These are phyloP conservation scores for Zosterops borbonicus DNA, from an alignment of 2,113 vertebrate species.

Conservation along the genomic window DNA sequence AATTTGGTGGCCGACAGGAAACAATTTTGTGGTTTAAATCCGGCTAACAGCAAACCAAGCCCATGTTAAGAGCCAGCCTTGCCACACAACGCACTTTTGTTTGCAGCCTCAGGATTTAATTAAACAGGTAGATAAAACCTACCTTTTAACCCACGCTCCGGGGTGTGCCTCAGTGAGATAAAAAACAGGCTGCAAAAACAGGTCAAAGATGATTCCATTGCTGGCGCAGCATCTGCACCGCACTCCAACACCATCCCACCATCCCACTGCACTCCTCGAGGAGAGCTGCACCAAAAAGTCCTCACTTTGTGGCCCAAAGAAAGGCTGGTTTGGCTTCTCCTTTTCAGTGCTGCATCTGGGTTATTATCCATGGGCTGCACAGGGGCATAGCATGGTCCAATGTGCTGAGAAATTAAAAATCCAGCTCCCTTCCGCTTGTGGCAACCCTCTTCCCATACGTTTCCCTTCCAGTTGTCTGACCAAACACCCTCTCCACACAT, in stretches of 20 bases:
- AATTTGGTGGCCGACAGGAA: slow-evolving; percentile 7
- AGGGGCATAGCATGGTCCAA: fast-evolving
- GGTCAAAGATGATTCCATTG: neutral
- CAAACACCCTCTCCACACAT: neutral
- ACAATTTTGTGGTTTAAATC: slow-evolving; percentile 33
- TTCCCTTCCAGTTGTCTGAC: neutral
- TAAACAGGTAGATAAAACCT: slow-evolving; percentile 17
- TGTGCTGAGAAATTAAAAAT: neutral
- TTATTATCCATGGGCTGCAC: neutral
- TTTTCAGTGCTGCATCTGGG: neutral
- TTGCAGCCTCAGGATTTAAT: slow-evolving; percentile 51
- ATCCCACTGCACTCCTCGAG: fast-evolving
- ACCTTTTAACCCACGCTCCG: slow-evolving; percentile 30
- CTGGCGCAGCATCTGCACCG: fast-evolving
- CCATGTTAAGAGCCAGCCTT: neutral
- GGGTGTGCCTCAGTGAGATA: neutral
- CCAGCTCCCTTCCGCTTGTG: neutral
- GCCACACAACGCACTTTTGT: neutral
- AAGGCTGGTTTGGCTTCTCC: neutral
- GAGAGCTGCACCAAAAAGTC: neutral
- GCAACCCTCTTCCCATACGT: neutral
- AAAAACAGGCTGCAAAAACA: slow-evolving; percentile 10
- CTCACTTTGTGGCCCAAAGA: neutral
- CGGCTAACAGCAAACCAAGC: neutral
- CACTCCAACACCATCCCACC: fast-evolving